phyloP scores from a whole-genome alignment of 2,113 vertebrate genomes.

The Poeciliopsis occidentalis region DNA sequence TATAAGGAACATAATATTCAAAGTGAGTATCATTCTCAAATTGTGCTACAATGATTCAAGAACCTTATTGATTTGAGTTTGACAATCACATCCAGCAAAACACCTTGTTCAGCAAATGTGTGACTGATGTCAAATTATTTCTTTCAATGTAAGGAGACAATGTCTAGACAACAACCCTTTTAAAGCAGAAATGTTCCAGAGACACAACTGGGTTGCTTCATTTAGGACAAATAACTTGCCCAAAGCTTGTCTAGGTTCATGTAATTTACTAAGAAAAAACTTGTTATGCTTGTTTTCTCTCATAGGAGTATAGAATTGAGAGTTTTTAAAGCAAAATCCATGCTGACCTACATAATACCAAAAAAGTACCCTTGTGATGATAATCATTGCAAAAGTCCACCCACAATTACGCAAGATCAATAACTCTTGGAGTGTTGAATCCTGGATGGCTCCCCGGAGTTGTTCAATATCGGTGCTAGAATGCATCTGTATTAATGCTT shows the following conservation, averaged over 20 bases:
- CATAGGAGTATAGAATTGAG: neutral
- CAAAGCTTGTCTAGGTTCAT: neutral
- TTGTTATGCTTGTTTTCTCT: too few species aligned
- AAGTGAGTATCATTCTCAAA: too few species aligned
- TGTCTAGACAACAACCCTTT: neutral
- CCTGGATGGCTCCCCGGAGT: conserved; percentile 7
- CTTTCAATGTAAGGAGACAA: neutral
- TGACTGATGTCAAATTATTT: neutral
- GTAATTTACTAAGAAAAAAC: neutral
- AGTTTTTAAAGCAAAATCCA: neutral
- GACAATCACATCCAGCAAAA: too few species aligned
- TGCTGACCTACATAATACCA: neutral
- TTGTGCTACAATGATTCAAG: too few species aligned
- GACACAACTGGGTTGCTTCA: neutral
- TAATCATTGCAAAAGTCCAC: conserved; percentile 17
- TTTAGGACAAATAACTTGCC: neutral
- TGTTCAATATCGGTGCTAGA: conserved; percentile 47
- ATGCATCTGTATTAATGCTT: conserved; percentile 66
- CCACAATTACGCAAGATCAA: conserved; percentile 35
- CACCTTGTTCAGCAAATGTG: too few species aligned
- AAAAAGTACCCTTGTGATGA: conserved; percentile 3
- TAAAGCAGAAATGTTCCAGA: neutral
- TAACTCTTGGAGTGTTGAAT: conserved; percentile 32
- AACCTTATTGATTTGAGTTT: too few species aligned
- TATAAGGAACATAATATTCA: too few species aligned